Evolutionary conservation across 2,888 invertebrate genomes (phyloP).

Genomic region (Cantharis rufa): DNA sequence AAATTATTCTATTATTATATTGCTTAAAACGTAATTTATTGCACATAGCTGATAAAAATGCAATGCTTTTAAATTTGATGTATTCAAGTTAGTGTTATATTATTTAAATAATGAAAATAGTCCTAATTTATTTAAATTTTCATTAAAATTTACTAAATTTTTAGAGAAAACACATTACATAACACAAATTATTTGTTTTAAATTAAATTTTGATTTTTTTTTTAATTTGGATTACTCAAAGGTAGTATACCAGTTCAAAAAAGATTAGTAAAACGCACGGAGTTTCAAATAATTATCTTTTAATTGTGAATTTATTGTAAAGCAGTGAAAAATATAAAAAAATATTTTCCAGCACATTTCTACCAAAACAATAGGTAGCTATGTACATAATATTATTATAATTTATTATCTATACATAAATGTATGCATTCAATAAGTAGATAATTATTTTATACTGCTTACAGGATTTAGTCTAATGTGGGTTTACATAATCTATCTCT

Average conservation of each 20-base stretch:
- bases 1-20: background rate
- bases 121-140: background rate
- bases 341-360: background rate
- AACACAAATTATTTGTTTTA: background rate
- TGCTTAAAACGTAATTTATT: background rate
- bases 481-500: too few relatives aligned
- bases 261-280: background rate
- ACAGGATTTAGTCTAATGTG: too few relatives aligned
- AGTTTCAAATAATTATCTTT: too few relatives aligned
- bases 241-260: background rate
- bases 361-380: too few relatives aligned
- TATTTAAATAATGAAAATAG: background rate
- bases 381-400: too few relatives aligned
- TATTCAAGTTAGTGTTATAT: background rate
- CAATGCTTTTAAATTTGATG: background rate
- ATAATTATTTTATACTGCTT: too few relatives aligned
- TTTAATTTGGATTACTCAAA: background rate
- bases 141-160: background rate
- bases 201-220: background rate
- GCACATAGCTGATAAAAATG: background rate
- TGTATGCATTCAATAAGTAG: too few relatives aligned
- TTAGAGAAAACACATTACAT: background rate
- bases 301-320: too few relatives aligned
- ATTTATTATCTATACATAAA: too few relatives aligned
- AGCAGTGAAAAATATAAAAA: too few relatives aligned